Evolutionary conservation across 2,797 vertebrate genomes (phyloP).

Genomic region (Sebastes flavidus): DNA sequence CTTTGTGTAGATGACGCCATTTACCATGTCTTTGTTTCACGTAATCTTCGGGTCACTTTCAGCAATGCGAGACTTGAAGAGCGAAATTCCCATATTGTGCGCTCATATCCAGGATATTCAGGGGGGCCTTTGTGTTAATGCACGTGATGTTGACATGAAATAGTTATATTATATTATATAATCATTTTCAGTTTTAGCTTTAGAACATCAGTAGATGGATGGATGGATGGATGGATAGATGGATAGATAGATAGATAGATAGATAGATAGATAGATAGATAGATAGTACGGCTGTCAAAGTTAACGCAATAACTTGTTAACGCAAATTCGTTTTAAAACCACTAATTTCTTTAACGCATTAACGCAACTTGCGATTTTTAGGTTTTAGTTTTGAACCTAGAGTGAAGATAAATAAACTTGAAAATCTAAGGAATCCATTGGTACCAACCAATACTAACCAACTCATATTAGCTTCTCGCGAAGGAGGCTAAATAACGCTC

Average conservation of each 20-base stretch:
- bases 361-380: too few species aligned
- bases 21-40: slow-evolving; percentile 70
- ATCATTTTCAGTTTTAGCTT: not conserved
- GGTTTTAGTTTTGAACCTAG: too few species aligned
- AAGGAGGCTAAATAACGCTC: too few species aligned
- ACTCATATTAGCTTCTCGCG: accelerated
- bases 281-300: not conserved
- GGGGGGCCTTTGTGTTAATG: slow-evolving; percentile 15
- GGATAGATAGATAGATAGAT: not conserved
- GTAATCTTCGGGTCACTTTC: slow-evolving; percentile 67
- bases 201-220: not conserved
- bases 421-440: too few species aligned
- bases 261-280: not conserved
- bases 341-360: too few species aligned
- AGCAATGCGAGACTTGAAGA: slow-evolving; percentile 20
- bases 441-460: too few species aligned
- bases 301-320: too few species aligned
- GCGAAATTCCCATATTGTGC: slow-evolving; percentile 17
- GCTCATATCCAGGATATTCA: not conserved
- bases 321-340: too few species aligned
- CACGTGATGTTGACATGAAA: not conserved
- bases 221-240: not conserved
- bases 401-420: too few species aligned
- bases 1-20: slow-evolving; percentile 71
- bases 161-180: not conserved